Conservation (phyloP, 2,888 invertebrate species). For the Metacarcinus magister region DNA sequence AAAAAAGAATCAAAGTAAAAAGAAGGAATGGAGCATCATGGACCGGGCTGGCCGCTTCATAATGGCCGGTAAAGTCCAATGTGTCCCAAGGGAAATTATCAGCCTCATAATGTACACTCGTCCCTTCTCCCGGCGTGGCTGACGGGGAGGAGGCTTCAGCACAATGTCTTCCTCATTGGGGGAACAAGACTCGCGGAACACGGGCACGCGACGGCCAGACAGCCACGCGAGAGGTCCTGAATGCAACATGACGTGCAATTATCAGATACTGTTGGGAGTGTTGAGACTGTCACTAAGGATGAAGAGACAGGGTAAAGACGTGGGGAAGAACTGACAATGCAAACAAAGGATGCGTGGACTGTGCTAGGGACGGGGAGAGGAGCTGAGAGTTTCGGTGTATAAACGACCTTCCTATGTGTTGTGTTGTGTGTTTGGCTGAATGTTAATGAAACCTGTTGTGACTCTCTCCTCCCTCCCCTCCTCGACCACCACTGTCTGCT, state of each 20-base stretch:
- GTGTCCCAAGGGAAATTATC: conserved; percentile 19
- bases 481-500: too few relatives aligned
- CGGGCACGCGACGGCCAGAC: not conserved
- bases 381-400: not conserved
- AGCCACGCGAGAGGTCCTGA: not conserved
- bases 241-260: not conserved
- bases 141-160: not conserved
- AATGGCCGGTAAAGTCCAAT: conserved; percentile 11
- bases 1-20: conserved; percentile 6
- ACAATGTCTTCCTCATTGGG: not conserved
- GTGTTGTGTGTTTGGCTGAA: too few relatives aligned
- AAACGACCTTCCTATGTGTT: too few relatives aligned
- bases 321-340: not conserved
- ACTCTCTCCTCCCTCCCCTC: too few relatives aligned
- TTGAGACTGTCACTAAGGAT: not conserved
- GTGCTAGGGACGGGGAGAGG: not conserved
- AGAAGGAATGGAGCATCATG: conserved; percentile 18
- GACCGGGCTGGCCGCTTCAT: not conserved
- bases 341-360: not conserved
- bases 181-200: not conserved
- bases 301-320: not conserved
- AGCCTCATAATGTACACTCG: not conserved
- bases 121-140: not conserved
- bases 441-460: too few relatives aligned
- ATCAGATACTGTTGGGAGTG: not conserved